Evolutionary conservation across 2,113 vertebrate genomes (phyloP).

Genomic region (Onychostoma macrolepis): DNA sequence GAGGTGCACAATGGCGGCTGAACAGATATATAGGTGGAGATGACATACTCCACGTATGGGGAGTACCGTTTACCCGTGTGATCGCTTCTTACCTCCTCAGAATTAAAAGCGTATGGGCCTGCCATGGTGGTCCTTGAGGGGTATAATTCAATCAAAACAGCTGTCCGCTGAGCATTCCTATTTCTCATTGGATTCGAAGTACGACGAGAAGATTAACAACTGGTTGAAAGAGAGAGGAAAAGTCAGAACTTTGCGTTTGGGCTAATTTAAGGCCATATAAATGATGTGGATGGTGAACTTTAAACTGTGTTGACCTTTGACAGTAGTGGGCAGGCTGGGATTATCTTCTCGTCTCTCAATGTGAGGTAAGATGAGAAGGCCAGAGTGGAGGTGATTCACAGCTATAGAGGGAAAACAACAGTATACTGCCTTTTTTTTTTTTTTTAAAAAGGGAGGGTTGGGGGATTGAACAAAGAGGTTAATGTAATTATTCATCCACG

Average conservation of each 20-base stretch:
- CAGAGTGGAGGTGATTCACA: slow-evolving; percentile 72
- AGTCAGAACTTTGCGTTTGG: slow-evolving; percentile 75
- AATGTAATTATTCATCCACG: slow-evolving; percentile 69
- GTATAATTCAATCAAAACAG: slow-evolving; percentile 75
- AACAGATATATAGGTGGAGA: slow-evolving; percentile 74
- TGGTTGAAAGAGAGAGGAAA: slow-evolving; percentile 77
- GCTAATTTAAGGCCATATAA: slow-evolving; percentile 91
- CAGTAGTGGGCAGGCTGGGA: slow-evolving; percentile 86
- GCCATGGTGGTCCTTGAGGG: slow-evolving; percentile 85
- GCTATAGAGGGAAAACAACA: slow-evolving; percentile 64
- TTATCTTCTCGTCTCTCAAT: slow-evolving; percentile 80
- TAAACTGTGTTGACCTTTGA: slow-evolving; percentile 90
- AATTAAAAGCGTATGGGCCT: slow-evolving; percentile 90
- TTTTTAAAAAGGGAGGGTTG: neutral
- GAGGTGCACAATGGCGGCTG: slow-evolving; percentile 29
- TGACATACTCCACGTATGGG: slow-evolving; percentile 79
- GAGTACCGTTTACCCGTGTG: slow-evolving; percentile 84
- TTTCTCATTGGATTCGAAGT: slow-evolving; percentile 66
- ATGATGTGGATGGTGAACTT: slow-evolving; percentile 88
- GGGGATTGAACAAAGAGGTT: neutral
- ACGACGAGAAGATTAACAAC: slow-evolving; percentile 74
- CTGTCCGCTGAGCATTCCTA: slow-evolving; percentile 73
- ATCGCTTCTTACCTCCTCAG: slow-evolving; percentile 84
- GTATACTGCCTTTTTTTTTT: slow-evolving; percentile 57
- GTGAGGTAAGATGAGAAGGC: slow-evolving; percentile 67